These are phyloP conservation scores for Dasyprocta punctata DNA, from an alignment of 2,113 vertebrate genomes.

Conservation along the genomic window DNA sequence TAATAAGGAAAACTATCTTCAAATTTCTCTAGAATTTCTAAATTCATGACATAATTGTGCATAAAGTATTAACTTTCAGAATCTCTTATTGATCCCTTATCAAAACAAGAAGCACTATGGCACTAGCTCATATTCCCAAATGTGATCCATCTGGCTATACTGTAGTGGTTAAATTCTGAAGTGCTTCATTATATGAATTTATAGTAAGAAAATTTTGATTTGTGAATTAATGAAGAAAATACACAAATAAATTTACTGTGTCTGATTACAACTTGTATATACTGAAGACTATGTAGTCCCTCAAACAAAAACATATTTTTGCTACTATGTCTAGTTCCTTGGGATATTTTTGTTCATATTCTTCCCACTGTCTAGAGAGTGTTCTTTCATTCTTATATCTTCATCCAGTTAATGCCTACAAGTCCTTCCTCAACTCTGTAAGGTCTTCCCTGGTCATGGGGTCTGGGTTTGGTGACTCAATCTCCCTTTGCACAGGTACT, in stretches of 20 bases:
- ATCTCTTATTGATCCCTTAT: not conserved
- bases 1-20: not conserved
- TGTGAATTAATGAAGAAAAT: not conserved
- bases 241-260: not conserved
- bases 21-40: not conserved
- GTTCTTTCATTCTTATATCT: not conserved
- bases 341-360: not conserved
- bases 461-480: not conserved
- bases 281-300: not conserved
- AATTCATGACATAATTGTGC: not conserved
- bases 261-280: not conserved
- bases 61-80: not conserved
- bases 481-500: not conserved
- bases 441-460: not conserved
- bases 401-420: not conserved
- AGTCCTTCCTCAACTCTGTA: not conserved
- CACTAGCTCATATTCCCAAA: not conserved
- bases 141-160: not conserved
- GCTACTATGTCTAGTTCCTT: not conserved
- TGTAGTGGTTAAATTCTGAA: not conserved
- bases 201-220: not conserved
- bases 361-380: not conserved
- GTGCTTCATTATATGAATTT: not conserved
- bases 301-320: not conserved
- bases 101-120: not conserved